These are phyloP conservation scores for Plecturocebus donacophilus DNA, from an alignment of 2,113 vertebrate genomes.

Conservation along the genomic window DNA sequence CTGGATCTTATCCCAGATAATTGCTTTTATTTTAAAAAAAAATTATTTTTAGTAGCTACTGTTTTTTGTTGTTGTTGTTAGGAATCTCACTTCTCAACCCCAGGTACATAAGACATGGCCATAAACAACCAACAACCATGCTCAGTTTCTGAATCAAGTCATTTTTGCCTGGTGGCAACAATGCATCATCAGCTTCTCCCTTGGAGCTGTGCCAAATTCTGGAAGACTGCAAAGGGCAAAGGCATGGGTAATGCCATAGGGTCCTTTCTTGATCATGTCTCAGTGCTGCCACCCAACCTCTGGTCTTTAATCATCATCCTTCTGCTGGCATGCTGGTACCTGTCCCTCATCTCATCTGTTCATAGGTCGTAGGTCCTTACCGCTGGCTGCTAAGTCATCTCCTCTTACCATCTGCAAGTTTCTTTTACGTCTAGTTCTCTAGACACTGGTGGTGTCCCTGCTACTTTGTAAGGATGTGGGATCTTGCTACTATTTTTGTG, in stretches of 20 bases:
- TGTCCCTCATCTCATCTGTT: background rate
- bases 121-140: background rate
- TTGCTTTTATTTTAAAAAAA: background rate
- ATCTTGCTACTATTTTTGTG: background rate
- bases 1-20: background rate
- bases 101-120: accelerated
- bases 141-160: background rate
- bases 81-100: background rate
- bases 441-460: background rate
- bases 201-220: background rate
- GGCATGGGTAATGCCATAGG: background rate
- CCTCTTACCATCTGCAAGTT: background rate
- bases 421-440: background rate
- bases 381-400: background rate
- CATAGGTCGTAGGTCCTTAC: background rate
- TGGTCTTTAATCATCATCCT: background rate
- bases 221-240: too few relatives aligned
- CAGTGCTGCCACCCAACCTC: background rate
- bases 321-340: background rate
- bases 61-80: background rate
- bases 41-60: background rate
- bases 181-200: background rate
- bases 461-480: background rate
- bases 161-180: background rate
- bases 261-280: background rate